A percentile compares a stretch with the other conserved stretches of the same genome.
phyloP scores from a whole-genome alignment of 53 echinoderm and acorn worm species.

The Apostichopus leukothele region DNA sequence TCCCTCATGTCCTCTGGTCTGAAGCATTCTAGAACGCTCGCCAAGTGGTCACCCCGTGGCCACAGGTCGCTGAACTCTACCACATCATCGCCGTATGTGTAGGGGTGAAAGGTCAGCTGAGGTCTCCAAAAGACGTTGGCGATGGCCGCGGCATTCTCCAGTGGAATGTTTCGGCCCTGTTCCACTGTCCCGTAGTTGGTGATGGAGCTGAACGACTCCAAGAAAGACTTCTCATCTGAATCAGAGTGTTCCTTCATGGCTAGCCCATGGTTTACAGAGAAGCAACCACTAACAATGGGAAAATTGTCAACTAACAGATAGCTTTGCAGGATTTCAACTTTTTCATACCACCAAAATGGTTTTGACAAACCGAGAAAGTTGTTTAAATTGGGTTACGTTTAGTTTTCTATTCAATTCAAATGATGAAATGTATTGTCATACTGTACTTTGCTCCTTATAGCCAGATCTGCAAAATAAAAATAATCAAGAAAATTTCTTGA shows the following conservation, averaged over 20 bases:
- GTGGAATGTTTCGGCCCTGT: background rate
- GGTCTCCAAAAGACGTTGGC: slow-evolving; percentile 89
- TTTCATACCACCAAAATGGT: no score
- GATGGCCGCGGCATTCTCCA: slow-evolving; percentile 15
- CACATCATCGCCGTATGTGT: slow-evolving; percentile 60
- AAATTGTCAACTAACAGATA: no score
- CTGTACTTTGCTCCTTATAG: no score
- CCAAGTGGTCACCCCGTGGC: slow-evolving; percentile 63
- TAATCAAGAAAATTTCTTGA: no score
- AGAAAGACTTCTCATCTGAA: slow-evolving; percentile 18
- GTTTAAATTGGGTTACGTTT: no score
- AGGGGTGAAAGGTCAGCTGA: slow-evolving; percentile 78
- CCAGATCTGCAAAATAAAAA: no score
- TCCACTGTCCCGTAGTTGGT: background rate
- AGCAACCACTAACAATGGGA: no score
- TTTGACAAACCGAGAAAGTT: no score
- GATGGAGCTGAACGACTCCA: slow-evolving; percentile 12
- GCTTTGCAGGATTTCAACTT: no score
- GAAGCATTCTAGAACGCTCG: slow-evolving; percentile 65
- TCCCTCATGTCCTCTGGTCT: slow-evolving; percentile 60
- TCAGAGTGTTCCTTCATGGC: slow-evolving; percentile 26
- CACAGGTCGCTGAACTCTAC: slow-evolving; percentile 82
- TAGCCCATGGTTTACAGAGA: background rate
- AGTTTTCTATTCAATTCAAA: no score
- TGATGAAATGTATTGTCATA: no score